A percentile compares a stretch with the other conserved stretches of the same genome.
Conservation (phyloP, 2,113 vertebrate species). For the Zosterops borbonicus region DNA sequence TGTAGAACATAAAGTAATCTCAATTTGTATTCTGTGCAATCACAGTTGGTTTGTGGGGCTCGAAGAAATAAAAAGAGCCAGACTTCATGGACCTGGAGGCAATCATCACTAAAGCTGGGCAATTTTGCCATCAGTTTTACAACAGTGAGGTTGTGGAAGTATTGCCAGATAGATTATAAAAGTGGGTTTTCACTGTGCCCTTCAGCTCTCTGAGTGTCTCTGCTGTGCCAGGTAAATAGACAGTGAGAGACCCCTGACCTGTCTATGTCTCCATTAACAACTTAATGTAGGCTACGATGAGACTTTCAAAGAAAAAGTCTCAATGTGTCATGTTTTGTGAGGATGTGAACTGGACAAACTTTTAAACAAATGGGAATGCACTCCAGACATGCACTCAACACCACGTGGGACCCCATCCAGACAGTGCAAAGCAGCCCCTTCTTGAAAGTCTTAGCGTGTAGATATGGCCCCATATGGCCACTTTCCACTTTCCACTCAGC, state of each 20-base stretch:
- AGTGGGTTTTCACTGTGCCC: background rate
- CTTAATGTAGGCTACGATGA: background rate
- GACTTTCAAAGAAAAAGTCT: background rate
- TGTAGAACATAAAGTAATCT: background rate
- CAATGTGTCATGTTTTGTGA: background rate
- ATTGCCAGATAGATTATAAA: background rate
- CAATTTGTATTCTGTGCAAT: background rate
- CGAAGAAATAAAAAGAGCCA: background rate
- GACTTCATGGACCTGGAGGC: background rate
- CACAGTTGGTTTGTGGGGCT: background rate
- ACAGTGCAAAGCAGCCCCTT: background rate
- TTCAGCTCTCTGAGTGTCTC: background rate
- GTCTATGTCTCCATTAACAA: background rate
- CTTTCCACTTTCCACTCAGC: background rate
- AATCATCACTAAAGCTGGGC: background rate
- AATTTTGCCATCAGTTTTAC: background rate
- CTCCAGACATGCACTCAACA: background rate
- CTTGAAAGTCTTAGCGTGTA: background rate
- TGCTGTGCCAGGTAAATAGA: background rate
- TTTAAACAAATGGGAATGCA: background rate
- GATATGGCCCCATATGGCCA: background rate
- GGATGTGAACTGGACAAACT: background rate
- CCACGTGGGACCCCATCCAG: background rate
- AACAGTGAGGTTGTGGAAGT: background rate
- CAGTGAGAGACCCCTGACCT: background rate